Conservation (phyloP, 2,797 vertebrate genomes). For the Myotis pilosus region DNA sequence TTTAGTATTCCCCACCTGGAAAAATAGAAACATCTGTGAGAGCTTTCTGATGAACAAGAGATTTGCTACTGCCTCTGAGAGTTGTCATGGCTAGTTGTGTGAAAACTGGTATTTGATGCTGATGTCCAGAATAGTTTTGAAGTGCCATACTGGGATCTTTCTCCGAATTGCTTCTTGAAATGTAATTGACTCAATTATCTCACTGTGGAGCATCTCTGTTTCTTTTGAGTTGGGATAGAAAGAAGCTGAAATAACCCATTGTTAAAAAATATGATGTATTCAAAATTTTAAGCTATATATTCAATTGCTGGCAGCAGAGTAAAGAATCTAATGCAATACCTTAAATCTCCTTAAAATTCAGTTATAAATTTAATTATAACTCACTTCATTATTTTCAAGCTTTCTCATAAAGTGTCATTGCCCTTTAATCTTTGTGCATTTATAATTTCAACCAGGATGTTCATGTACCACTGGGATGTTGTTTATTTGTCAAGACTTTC, state of each 20-base stretch:
- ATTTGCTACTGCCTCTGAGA: not conserved
- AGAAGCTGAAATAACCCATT: slow-evolving; percentile 44
- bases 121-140: slow-evolving; percentile 38
- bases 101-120: slow-evolving; percentile 38
- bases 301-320: slow-evolving; percentile 32
- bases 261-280: slow-evolving; percentile 37
- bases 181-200: slow-evolving; percentile 43
- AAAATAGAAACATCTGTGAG: slow-evolving; percentile 26
- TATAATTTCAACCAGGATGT: slow-evolving; percentile 42
- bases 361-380: slow-evolving; percentile 52
- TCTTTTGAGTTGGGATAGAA: slow-evolving; percentile 48
- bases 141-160: not conserved
- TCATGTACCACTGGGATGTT: slow-evolving; percentile 20
- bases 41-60: slow-evolving; percentile 24
- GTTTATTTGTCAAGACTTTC: slow-evolving; percentile 10
- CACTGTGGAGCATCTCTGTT: not conserved
- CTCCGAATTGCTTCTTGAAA: slow-evolving; percentile 47
- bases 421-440: slow-evolving; percentile 15
- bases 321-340: slow-evolving; percentile 9
- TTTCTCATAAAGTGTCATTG: not conserved
- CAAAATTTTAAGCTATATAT: not conserved
- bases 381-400: slow-evolving; percentile 33
- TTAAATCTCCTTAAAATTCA: slow-evolving; percentile 36
- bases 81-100: slow-evolving; percentile 23
- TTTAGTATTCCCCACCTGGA: not conserved